Conservation (phyloP, 2,888 invertebrate species). For the Diarsia brunnea region DNA sequence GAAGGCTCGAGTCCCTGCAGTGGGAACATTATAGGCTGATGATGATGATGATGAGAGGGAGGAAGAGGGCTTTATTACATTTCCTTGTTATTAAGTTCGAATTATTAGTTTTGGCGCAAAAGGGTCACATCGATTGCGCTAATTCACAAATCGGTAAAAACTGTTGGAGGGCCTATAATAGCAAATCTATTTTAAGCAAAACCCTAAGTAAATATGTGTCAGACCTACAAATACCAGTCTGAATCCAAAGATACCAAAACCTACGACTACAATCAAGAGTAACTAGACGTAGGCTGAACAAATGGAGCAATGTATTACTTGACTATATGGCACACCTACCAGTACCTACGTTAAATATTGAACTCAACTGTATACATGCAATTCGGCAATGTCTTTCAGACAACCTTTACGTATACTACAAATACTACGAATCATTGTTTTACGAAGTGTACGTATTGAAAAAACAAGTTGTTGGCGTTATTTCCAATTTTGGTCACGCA, state of each 20-base stretch:
- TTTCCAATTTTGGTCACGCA: not conserved
- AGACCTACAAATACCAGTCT: not conserved
- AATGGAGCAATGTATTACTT: constrained; percentile 23
- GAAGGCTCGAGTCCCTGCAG: too few species aligned
- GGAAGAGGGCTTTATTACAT: too few species aligned
- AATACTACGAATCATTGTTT: not conserved
- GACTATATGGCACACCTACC: not conserved
- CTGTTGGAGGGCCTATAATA: not conserved
- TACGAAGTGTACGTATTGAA: not conserved
- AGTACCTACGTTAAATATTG: not conserved
- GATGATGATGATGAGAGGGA: too few species aligned
- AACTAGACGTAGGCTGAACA: constrained; percentile 48
- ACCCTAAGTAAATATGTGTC: not conserved
- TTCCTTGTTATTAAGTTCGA: too few species aligned
- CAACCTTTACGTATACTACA: constrained; percentile 6
- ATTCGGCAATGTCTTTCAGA: constrained; percentile 27
- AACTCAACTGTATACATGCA: not conserved
- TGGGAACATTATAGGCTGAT: too few species aligned
- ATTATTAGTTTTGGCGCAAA: not conserved
- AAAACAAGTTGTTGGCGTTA: not conserved
- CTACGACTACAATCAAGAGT: constrained; percentile 10
- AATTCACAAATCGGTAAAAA: not conserved
- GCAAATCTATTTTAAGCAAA: not conserved
- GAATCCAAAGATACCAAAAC: constrained; percentile 18
- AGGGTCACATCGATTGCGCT: not conserved